These are phyloP conservation scores for Pachyseris speciosa DNA, from an alignment of 64 coral and sea anemone genomes.

Conservation along the genomic window DNA sequence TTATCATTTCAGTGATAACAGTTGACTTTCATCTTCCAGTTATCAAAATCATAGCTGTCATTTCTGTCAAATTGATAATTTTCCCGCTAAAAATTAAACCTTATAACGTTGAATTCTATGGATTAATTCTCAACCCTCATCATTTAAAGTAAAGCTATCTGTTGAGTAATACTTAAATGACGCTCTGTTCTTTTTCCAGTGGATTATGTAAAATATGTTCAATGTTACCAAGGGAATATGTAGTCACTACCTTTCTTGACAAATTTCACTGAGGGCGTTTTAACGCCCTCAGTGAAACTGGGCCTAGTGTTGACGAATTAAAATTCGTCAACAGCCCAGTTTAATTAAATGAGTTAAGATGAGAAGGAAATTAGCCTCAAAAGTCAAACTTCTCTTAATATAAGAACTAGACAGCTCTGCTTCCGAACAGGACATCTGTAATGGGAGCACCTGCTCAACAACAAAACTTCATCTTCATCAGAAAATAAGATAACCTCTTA, in stretches of 20 bases:
- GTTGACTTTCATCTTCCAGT: background rate
- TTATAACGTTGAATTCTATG: too few relatives aligned
- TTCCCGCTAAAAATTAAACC: background rate
- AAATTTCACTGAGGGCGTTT: background rate
- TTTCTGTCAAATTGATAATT: background rate
- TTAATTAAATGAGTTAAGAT: background rate
- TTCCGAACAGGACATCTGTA: background rate
- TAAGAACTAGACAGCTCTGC: slow-evolving; percentile 6
- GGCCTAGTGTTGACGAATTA: too few relatives aligned
- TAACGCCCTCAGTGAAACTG: too few relatives aligned
- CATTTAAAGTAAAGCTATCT: too few relatives aligned
- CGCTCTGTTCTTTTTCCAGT: background rate
- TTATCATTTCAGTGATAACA: background rate
- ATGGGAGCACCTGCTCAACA: background rate
- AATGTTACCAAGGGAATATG: background rate
- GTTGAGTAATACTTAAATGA: background rate
- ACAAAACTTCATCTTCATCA: background rate
- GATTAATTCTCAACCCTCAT: too few relatives aligned
- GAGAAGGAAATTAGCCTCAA: slow-evolving; percentile 27
- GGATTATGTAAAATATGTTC: background rate
- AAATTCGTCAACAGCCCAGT: background rate
- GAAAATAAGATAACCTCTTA: too few relatives aligned
- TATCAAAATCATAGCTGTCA: background rate
- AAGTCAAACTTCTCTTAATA: background rate
- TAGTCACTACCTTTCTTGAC: background rate